Evolutionary conservation across 2,113 vertebrate species (phyloP), one percentile per base, ranked within the genome.

Genomic region (Pheucticus melanocephalus): DNA sequence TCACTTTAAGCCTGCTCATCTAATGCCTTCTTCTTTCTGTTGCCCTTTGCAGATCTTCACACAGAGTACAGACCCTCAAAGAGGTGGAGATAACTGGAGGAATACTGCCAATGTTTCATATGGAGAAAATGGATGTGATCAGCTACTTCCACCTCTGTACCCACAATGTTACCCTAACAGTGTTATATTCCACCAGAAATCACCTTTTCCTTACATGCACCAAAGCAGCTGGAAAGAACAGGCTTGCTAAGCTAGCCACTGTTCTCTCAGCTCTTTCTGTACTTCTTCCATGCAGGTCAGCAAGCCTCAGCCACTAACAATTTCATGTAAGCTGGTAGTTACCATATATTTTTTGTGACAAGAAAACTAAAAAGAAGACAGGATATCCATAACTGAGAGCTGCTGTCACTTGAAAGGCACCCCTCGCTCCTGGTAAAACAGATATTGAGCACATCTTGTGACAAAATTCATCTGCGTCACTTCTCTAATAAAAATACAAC

Each of bases 401-500:
- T 3, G 3, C 28, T 88, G 11, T 91, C 12, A 6, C 25, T 86
- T 75, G 47, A 92, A 93, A 90, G 60, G 65, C 51, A 51, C 20
- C 73, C 35, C 72, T 78, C 23, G 1, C 7, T 95, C n/a, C 69
- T 71, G n/a, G 57, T 73, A 39, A 90, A 95, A 77, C 16, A 86
- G 85, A 54, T 96, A 95, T 93, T 0, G 40, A 96, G 85, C 15
- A 40, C 50, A 66, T 64, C 82, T 40, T 80, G 71, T 66, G 48
- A 82, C 64, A 88, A 78, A 86, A 96, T 95, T 72, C 35, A 71
- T 95, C 85, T 78, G 82, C 92, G 92, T 91, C 94, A 79, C 44
- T 81, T 78, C 80, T 86, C 69, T 92, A 91, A 95, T 92, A 91
- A 96, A 97, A 97, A 92, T 64, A 88, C 60, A 84, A n/a, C 83